phyloP scores from a whole-genome alignment of 2,888 invertebrate genomes.

The Norana najaformis region DNA sequence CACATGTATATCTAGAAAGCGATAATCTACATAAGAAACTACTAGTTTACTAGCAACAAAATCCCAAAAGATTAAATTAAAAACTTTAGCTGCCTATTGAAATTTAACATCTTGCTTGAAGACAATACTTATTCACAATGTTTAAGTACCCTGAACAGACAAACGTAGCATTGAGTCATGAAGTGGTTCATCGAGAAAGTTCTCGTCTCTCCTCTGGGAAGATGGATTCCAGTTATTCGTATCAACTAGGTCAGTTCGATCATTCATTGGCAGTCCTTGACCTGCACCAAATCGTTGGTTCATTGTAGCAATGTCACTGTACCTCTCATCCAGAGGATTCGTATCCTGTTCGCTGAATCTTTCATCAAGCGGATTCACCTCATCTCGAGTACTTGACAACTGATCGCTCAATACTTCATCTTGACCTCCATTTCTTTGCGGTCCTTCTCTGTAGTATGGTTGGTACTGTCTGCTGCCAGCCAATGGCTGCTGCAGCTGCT shows the following conservation, averaged over 20 bases:
- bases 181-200: not conserved
- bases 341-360: constrained; percentile 27
- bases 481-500: not conserved
- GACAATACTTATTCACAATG: no score
- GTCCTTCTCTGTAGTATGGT: constrained; percentile 15
- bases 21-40: no score
- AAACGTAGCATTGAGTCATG: not conserved
- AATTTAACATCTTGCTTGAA: no score
- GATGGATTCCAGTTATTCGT: not conserved
- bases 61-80: no score
- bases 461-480: not conserved
- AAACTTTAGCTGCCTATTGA: no score
- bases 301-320: not conserved
- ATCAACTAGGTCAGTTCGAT: not conserved
- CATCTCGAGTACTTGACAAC: not conserved
- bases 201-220: not conserved
- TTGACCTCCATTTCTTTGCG: not conserved
- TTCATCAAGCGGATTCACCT: constrained; percentile 30
- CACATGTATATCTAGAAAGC: no score
- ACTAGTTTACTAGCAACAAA: no score
- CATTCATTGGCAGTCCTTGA: not conserved
- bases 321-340: constrained; percentile 8
- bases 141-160: not conserved
- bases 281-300: not conserved
- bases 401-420: constrained; percentile 18